A percentile compares a stretch with the other conserved stretches of the same genome.
These are phyloP conservation scores for Pasiphila rectangulata DNA, from an alignment of 2,888 invertebrate genomes.

Conservation along the genomic window DNA sequence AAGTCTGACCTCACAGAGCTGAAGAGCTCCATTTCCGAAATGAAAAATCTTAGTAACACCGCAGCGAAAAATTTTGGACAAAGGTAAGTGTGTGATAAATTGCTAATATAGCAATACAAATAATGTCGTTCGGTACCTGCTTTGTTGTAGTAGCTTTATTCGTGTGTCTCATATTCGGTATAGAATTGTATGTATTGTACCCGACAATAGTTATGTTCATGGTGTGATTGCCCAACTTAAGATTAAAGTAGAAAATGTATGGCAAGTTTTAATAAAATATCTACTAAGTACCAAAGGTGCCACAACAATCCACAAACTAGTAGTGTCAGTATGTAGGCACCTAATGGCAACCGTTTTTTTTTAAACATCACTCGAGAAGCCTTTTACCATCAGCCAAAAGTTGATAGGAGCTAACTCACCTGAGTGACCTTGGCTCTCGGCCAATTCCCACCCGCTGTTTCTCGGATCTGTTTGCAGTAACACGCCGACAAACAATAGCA, in stretches of 20 bases:
- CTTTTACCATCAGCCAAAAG: slow-evolving; percentile 50
- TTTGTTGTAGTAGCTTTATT: too few species aligned
- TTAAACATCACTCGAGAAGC: slow-evolving; percentile 42
- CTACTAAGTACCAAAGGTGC: too few species aligned
- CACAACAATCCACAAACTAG: too few species aligned
- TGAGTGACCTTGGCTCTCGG: slow-evolving; percentile 73
- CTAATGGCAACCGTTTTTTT: too few species aligned
- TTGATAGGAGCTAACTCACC: slow-evolving; percentile 68
- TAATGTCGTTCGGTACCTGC: too few species aligned
- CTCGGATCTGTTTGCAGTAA: slow-evolving; percentile 70
- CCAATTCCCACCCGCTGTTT: slow-evolving; percentile 72
- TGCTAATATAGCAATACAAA: slow-evolving; percentile 11
- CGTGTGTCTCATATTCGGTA: slow-evolving; percentile 48
- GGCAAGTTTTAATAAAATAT: too few species aligned
- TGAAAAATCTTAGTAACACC: slow-evolving; percentile 85
- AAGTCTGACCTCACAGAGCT: slow-evolving; percentile 90
- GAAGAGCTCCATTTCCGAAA: slow-evolving; percentile 92
- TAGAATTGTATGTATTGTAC: slow-evolving; percentile 36
- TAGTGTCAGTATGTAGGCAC: too few species aligned
- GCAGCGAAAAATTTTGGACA: slow-evolving; percentile 71
- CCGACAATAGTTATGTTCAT: too few species aligned
- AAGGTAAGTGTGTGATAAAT: slow-evolving; percentile 51
- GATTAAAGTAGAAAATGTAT: too few species aligned
- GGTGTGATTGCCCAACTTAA: too few species aligned
- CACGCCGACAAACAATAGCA: slow-evolving; percentile 74